phyloP scores from a whole-genome alignment of 2,113 vertebrate species.

The Xenus cinereus region DNA sequence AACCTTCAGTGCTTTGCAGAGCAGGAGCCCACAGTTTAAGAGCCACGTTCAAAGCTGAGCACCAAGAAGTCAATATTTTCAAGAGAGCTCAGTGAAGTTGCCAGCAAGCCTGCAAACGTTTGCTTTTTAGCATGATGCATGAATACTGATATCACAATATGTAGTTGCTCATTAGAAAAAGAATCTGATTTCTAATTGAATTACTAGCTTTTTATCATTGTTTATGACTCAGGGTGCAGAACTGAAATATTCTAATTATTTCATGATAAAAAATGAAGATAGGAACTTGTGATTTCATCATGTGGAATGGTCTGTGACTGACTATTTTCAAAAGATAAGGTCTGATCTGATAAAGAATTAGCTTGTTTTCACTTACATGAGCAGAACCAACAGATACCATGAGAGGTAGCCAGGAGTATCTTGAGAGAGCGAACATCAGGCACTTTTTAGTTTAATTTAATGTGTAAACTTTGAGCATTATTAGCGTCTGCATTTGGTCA shows the following conservation, averaged over 20 bases:
- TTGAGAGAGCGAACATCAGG: background rate
- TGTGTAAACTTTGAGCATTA: background rate
- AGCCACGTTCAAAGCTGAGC: background rate
- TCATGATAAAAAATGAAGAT: conserved; percentile 6
- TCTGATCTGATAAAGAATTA: background rate
- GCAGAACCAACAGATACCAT: background rate
- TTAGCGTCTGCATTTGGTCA: background rate
- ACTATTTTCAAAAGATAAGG: background rate
- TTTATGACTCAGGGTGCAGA: background rate
- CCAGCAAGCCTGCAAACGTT: background rate
- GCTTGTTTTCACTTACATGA: background rate
- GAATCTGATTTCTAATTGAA: conserved; percentile 21
- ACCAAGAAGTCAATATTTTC: background rate
- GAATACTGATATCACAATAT: background rate
- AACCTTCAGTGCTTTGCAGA: background rate
- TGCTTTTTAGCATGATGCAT: background rate
- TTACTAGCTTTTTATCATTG: conserved; percentile 5
- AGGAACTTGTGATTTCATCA: background rate
- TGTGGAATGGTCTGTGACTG: background rate
- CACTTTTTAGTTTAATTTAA: background rate
- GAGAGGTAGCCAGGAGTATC: background rate
- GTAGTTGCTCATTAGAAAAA: background rate
- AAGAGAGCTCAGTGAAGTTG: background rate
- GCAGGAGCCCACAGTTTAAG: background rate
- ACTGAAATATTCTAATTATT: conserved; percentile 32